phyloP scores from a whole-genome alignment of 1,140 invertebrate species.

The Babylonia areolata region DNA sequence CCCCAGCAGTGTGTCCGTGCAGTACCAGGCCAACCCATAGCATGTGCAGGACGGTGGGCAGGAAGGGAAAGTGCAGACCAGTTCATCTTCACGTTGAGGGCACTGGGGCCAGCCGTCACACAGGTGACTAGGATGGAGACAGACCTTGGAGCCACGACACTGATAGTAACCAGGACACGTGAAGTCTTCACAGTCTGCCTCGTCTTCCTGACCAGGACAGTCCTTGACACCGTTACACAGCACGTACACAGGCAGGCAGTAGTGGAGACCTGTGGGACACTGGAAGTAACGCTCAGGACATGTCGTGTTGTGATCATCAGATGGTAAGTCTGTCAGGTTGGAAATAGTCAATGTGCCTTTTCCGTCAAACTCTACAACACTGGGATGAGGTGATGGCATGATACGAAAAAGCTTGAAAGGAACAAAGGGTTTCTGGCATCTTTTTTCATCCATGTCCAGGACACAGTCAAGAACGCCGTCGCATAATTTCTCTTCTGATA shows the following conservation, averaged over 20 bases:
- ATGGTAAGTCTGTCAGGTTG: too few species aligned
- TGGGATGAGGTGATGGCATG: too few species aligned
- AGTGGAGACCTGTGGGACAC: neutral
- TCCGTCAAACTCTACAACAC: too few species aligned
- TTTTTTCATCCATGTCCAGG: too few species aligned
- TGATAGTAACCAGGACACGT: neutral
- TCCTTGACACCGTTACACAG: neutral
- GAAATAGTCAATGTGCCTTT: too few species aligned
- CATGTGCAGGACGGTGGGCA: neutral
- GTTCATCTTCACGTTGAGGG: neutral
- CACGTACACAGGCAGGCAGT: neutral
- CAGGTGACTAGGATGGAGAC: neutral
- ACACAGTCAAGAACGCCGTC: too few species aligned
- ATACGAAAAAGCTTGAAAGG: too few species aligned
- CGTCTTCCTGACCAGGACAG: neutral
- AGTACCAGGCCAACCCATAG: neutral
- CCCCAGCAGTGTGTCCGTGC: neutral
- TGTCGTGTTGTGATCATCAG: neutral
- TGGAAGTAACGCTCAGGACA: neutral
- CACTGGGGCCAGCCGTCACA: neutral
- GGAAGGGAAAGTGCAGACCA: neutral
- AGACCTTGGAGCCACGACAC: neutral
- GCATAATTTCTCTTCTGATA: too few species aligned
- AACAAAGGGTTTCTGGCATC: too few species aligned
- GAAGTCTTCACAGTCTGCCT: neutral